Percentiles rank a stretch among this genome's conserved stretches.
Conservation (phyloP, 2,113 vertebrate genomes). For the Coracopsis vasa region DNA sequence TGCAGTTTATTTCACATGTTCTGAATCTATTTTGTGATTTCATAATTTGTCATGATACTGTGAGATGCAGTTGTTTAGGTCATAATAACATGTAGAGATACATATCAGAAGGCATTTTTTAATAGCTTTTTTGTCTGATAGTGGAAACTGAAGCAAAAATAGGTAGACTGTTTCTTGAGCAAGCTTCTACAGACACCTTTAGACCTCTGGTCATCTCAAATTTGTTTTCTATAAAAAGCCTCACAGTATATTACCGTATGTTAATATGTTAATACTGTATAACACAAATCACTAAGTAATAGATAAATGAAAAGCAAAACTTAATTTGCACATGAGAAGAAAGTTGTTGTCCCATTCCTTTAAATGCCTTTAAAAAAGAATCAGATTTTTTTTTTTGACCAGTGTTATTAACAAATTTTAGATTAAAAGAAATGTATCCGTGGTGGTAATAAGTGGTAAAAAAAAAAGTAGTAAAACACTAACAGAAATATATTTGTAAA, state of each 20-base stretch:
- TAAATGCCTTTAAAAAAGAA: background rate
- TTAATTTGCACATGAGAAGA: background rate
- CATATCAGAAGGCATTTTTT: background rate
- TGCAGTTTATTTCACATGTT: background rate
- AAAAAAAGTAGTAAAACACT: background rate
- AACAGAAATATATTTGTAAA: background rate
- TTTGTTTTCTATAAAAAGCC: background rate
- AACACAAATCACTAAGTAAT: background rate
- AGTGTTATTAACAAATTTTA: background rate
- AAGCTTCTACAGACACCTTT: background rate
- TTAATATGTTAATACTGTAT: background rate
- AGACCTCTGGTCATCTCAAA: background rate
- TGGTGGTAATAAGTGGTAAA: background rate
- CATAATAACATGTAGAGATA: background rate
- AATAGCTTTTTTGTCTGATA: background rate
- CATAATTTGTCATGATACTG: background rate
- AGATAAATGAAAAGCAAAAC: background rate
- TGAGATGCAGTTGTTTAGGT: background rate
- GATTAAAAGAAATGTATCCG: fast-evolving
- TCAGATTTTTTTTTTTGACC: background rate
- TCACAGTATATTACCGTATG: background rate
- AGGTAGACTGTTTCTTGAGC: background rate
- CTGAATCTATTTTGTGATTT: background rate
- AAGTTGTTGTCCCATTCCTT: background rate
- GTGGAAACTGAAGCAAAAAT: background rate